Conservation (phyloP, 2,113 vertebrate species). For the Emydocephalus ijimae region DNA sequence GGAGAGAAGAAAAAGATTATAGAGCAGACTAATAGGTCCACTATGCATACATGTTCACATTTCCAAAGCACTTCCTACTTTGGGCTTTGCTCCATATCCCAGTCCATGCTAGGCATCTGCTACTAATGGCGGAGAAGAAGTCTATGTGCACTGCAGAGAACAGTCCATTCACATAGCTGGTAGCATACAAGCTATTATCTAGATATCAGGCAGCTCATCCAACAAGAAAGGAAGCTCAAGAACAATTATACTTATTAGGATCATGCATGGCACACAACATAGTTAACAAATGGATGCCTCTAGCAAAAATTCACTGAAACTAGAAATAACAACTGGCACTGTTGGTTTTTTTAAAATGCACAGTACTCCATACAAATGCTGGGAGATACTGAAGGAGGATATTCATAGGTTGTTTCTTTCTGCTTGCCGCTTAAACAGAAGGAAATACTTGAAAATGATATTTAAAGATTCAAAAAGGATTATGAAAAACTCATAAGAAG, state of each 20-base stretch:
- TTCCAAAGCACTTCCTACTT: not conserved
- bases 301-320: not conserved
- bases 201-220: not conserved
- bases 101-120: not conserved
- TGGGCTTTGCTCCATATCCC: not conserved
- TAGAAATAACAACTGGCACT: not conserved
- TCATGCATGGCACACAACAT: not conserved
- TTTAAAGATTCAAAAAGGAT: not conserved
- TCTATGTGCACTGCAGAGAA: not conserved
- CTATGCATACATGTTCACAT: not conserved
- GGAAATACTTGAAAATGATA: not conserved
- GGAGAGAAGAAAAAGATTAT: not conserved
- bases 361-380: not conserved
- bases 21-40: not conserved
- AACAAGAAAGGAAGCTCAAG: not conserved
- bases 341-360: not conserved
- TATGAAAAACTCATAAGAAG: not conserved
- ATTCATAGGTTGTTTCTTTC: not conserved
- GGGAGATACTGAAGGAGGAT: not conserved
- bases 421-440: not conserved
- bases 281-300: not conserved
- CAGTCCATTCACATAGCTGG: not conserved
- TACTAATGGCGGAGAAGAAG: not conserved
- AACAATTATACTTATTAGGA: conserved; percentile 11
- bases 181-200: not conserved